A percentile compares a stretch with the other conserved stretches of the same genome.
phyloP scores from a whole-genome alignment of 2,113 vertebrate genomes.

The Chaetops frenatus region DNA sequence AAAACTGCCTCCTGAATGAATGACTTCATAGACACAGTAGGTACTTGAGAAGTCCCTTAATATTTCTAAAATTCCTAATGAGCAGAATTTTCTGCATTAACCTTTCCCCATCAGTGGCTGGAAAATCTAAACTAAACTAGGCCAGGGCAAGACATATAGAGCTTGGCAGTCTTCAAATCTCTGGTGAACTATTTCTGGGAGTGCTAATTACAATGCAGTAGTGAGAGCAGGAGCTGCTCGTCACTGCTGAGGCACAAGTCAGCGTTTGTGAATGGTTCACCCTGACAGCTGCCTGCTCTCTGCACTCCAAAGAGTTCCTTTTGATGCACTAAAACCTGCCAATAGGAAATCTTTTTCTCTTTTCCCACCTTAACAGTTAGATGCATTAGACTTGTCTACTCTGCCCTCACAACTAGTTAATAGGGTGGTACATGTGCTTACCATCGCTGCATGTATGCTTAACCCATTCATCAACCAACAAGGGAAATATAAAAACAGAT shows the following conservation, averaged over 20 bases:
- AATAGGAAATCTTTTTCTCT: background rate
- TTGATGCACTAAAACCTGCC: background rate
- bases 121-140: conserved; percentile 11
- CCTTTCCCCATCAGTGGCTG: background rate
- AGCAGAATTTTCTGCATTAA: background rate
- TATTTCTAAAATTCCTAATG: background rate
- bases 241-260: background rate
- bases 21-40: background rate
- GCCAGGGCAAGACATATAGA: background rate
- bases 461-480: background rate
- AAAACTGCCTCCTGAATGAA: background rate
- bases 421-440: background rate
- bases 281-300: conserved; percentile 11
- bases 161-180: conserved; percentile 7
- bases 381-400: background rate
- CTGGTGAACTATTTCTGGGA: conserved; percentile 21
- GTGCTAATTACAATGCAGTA: conserved; percentile 26
- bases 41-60: background rate
- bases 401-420: background rate
- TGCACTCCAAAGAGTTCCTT: background rate
- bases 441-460: background rate
- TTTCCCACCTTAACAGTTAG: background rate
- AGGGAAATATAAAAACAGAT: background rate
- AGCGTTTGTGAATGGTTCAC: background rate
- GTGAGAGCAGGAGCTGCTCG: background rate